A percentile compares a stretch with the other conserved stretches of the same genome.
Evolutionary conservation across 2,797 vertebrate species (phyloP).

Genomic region (Strix occidentalis): DNA sequence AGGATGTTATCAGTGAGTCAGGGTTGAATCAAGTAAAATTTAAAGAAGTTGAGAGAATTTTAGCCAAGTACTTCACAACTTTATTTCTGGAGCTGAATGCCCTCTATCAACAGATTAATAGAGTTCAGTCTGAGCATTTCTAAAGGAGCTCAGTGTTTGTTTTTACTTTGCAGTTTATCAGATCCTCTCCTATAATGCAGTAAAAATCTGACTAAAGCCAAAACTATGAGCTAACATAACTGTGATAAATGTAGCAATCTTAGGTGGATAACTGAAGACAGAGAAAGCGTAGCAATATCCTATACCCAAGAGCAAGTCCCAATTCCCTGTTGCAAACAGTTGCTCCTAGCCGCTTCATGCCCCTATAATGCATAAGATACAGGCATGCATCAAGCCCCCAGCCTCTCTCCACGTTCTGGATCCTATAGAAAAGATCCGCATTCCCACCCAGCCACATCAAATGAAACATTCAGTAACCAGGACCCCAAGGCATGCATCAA

Average conservation of each 20-base stretch:
- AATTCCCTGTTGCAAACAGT: not conserved
- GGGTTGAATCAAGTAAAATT: not conserved
- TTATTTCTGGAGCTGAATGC: not conserved
- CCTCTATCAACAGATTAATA: not conserved
- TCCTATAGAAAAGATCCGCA: not conserved
- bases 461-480: not conserved
- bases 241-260: not conserved
- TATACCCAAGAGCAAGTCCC: not conserved
- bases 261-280: not conserved
- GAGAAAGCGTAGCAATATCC: not conserved
- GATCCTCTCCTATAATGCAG: not conserved
- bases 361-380: accelerated
- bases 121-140: not conserved
- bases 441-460: not conserved
- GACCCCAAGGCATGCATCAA: not conserved
- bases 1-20: not conserved
- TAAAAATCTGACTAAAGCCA: not conserved
- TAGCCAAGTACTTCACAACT: not conserved
- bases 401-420: not conserved
- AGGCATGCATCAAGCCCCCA: not conserved
- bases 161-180: not conserved
- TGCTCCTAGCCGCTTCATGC: not conserved
- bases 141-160: not conserved
- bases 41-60: not conserved
- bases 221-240: not conserved